phyloP scores from a whole-genome alignment of 2,113 vertebrate genomes.

The Phycodurus eques region DNA sequence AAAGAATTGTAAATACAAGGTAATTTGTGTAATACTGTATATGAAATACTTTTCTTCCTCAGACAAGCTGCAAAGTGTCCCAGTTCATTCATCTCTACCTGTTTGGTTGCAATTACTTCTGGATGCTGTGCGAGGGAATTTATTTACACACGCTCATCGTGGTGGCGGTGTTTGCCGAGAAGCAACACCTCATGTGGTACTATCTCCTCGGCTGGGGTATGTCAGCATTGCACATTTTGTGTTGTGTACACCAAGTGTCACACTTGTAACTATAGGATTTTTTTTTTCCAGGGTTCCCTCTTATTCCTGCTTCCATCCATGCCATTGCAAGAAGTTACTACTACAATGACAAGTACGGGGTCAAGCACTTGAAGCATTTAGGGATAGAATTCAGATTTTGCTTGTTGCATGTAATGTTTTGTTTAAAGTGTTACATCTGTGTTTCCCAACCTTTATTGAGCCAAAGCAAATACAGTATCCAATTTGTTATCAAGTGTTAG shows the following conservation, averaged over 20 bases:
- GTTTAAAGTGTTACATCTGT: too few species aligned
- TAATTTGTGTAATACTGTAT: background rate
- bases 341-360: conserved; percentile 93
- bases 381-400: too few species aligned
- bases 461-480: too few species aligned
- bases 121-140: conserved; percentile 98
- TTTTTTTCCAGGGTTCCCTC: conserved; percentile 82
- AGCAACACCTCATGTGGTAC: conserved; percentile 96
- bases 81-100: conserved; percentile 92
- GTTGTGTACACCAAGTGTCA: background rate
- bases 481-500: too few species aligned
- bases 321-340: conserved; percentile 90
- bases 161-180: conserved; percentile 96
- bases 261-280: background rate
- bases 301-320: conserved; percentile 91
- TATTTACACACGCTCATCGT: conserved; percentile 97
- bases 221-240: conserved; percentile 22
- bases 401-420: too few species aligned
- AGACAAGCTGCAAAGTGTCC: conserved; percentile 92
- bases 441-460: too few species aligned
- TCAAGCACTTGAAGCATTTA: too few species aligned
- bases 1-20: too few species aligned
- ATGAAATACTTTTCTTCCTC: conserved; percentile 17
- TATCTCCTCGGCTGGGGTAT: conserved; percentile 98
- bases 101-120: conserved; percentile 97